Conservation (phyloP, 2,113 vertebrate species). For the Sakesphorus luctuosus region DNA sequence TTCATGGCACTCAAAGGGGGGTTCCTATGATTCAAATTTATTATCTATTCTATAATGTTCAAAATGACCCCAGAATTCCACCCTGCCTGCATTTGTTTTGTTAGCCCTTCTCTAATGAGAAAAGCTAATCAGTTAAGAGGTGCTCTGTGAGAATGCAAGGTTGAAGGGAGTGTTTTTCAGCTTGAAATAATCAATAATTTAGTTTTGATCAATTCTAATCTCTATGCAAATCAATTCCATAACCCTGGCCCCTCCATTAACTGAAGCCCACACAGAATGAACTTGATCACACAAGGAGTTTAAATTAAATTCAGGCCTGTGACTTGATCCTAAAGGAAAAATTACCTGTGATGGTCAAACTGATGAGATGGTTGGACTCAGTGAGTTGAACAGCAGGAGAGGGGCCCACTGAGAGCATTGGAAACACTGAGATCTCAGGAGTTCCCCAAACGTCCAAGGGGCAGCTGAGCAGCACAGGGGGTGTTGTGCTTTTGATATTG, state of each 20-base stretch:
- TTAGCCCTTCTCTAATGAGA: neutral
- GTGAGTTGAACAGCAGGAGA: neutral
- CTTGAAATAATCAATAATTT: constrained; percentile 38
- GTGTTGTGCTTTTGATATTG: neutral
- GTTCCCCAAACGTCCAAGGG: neutral
- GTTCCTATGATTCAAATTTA: neutral
- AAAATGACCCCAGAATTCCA: neutral
- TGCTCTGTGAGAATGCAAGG: neutral
- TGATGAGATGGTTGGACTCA: neutral
- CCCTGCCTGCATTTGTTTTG: neutral
- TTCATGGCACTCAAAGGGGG: neutral
- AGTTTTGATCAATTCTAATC: constrained; percentile 37
- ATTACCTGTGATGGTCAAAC: neutral
- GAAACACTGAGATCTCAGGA: neutral
- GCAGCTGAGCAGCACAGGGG: neutral
- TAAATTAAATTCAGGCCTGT: neutral
- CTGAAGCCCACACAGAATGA: neutral
- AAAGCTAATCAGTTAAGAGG: neutral
- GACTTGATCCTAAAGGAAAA: neutral
- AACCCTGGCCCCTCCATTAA: neutral
- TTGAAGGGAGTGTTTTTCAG: constrained; percentile 7
- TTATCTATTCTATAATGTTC: neutral
- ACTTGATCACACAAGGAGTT: neutral
- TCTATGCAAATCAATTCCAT: constrained; percentile 9
- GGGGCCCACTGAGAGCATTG: neutral